A percentile compares a stretch with the other conserved stretches of the same genome.
phyloP scores from a whole-genome alignment of 2,797 vertebrate genomes.

The Antrozous pallidus region DNA sequence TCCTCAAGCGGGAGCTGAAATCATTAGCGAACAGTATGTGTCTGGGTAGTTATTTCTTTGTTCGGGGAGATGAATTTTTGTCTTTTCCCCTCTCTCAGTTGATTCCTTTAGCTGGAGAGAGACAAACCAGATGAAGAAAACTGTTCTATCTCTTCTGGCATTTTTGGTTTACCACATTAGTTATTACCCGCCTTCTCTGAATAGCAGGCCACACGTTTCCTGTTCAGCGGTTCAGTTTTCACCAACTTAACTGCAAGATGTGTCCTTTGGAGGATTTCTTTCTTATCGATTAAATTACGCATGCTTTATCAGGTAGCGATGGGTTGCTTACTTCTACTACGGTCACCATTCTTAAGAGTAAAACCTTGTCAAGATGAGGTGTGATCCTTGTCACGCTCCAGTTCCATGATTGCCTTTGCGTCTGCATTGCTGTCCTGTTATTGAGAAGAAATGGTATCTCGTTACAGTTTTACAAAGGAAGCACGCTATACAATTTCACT shows the following conservation, averaged over 20 bases:
- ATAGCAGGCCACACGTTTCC: conserved; percentile 15
- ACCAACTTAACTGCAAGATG: not conserved
- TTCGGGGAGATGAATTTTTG: conserved; percentile 4
- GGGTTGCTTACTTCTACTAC: not conserved
- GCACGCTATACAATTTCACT: not conserved
- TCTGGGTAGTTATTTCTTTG: conserved; percentile 1
- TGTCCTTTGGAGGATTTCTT: conserved; percentile 42
- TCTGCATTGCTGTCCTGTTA: not conserved
- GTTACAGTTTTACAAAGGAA: not conserved
- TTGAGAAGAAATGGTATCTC: not conserved
- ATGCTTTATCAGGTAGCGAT: not conserved
- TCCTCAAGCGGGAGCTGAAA: not conserved
- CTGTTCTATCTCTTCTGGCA: not conserved
- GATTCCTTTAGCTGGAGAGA: conserved; percentile 19
- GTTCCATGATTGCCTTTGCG: not conserved
- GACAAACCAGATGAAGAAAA: conserved; percentile 50
- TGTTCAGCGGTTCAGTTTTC: conserved; percentile 49
- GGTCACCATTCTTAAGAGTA: not conserved
- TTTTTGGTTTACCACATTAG: conserved; percentile 45
- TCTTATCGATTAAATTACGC: not conserved
- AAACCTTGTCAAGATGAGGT: not conserved
- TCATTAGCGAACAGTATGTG: too few species aligned
- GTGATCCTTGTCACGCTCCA: not conserved
- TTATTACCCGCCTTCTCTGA: conserved; percentile 21
- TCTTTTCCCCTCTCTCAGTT: not conserved